phyloP scores from a whole-genome alignment of 2,797 vertebrate genomes.

The Sylvilagus floridanus region DNA sequence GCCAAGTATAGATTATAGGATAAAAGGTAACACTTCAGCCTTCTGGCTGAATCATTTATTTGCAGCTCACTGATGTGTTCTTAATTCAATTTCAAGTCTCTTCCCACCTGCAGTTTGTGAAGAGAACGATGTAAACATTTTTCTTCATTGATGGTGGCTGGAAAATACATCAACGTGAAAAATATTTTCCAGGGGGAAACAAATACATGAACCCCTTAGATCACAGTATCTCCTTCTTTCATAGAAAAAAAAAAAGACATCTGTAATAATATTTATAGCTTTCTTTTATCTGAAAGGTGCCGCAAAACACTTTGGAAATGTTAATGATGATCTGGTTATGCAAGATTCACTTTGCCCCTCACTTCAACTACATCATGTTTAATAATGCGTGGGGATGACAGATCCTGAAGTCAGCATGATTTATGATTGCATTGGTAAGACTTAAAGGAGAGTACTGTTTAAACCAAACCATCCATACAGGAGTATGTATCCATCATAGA shows the following conservation, averaged over 20 bases:
- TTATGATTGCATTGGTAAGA: conserved; percentile 5
- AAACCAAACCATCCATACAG: background rate
- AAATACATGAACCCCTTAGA: background rate
- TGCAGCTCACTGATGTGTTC: conserved; percentile 74
- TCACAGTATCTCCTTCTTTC: background rate
- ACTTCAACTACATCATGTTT: conserved; percentile 45
- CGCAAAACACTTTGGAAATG: conserved; percentile 19
- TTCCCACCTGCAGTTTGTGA: conserved; percentile 63
- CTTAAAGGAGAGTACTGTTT: background rate
- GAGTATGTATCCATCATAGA: background rate
- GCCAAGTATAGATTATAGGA: conserved; percentile 82
- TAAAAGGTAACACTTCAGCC: conserved; percentile 81
- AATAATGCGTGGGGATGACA: background rate
- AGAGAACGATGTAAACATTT: conserved; percentile 63
- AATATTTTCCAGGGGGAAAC: conserved; percentile 52
- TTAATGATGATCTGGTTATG: conserved; percentile 36
- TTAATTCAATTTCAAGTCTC: conserved; percentile 80
- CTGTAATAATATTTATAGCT: conserved; percentile 55
- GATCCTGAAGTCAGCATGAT: background rate
- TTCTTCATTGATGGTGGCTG: conserved; percentile 62
- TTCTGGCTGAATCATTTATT: conserved; percentile 82
- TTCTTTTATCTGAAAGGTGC: conserved; percentile 45
- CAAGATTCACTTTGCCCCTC: background rate
- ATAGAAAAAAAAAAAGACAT: background rate
- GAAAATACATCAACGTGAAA: conserved; percentile 68